Percentiles rank a stretch among this genome's conserved stretches.
These are phyloP conservation scores for Poeciliopsis paucimaculata DNA, from an alignment of 2,797 vertebrate species.

Conservation along the genomic window DNA sequence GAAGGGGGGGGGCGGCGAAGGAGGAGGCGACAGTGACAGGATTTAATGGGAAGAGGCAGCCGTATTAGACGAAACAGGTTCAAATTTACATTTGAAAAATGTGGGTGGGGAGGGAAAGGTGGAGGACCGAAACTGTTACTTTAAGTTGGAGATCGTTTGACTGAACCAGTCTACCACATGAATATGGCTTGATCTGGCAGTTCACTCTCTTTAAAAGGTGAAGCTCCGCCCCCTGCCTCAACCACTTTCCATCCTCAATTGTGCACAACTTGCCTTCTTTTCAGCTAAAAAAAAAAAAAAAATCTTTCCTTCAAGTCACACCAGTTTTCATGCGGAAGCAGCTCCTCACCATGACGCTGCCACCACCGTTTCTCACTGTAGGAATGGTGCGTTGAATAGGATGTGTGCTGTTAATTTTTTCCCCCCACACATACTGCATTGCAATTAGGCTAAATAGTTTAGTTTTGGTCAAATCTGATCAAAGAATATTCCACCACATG, in stretches of 20 bases:
- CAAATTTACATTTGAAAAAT: slow-evolving; percentile 27
- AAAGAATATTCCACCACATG: not conserved
- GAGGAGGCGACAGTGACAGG: slow-evolving; percentile 28
- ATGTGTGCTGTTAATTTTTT: not conserved
- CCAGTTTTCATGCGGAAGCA: not conserved
- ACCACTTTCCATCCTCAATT: not conserved
- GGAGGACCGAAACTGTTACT: slow-evolving; percentile 29
- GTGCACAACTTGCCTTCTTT: not conserved
- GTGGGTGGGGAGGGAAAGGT: slow-evolving; percentile 16
- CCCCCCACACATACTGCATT: not conserved
- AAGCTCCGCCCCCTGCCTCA: not conserved
- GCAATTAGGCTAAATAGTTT: not conserved
- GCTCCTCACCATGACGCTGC: not conserved
- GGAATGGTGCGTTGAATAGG: not conserved
- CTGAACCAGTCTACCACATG: not conserved
- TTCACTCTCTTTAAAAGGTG: not conserved
- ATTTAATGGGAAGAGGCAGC: slow-evolving; percentile 56
- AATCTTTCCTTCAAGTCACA: not conserved
- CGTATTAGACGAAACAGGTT: slow-evolving; percentile 23
- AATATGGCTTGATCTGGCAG: not conserved
- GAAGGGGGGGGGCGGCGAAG: not conserved
- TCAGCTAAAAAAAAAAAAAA: not conserved
- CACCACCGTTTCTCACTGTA: not conserved
- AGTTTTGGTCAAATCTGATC: not conserved
- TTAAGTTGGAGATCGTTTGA: slow-evolving; percentile 24